phyloP scores from a whole-genome alignment of 1,140 invertebrate species.

The Dendrolimus kikuchii region DNA sequence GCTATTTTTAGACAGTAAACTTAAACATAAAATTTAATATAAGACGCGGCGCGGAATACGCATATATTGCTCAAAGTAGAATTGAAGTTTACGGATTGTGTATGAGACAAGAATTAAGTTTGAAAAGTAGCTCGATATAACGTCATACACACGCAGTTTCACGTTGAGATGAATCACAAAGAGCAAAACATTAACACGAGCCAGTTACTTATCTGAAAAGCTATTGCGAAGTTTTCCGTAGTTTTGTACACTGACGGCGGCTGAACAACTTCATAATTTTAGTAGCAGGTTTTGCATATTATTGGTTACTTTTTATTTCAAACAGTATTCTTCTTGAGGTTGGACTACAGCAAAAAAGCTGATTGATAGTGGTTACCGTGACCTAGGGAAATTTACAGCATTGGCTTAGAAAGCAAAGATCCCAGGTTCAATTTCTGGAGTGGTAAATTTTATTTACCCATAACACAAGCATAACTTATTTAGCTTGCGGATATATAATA shows the following conservation, averaged over 20 bases:
- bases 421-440: too few relatives aligned
- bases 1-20: not conserved
- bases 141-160: conserved; percentile 35
- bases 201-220: conserved; percentile 60
- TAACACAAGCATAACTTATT: too few relatives aligned
- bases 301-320: too few relatives aligned
- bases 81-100: conserved; percentile 51
- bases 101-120: conserved; percentile 58
- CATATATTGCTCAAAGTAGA: conserved; percentile 33
- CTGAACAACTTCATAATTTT: conserved; percentile 33
- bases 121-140: conserved; percentile 53
- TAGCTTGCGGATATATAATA: too few relatives aligned
- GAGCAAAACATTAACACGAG: conserved; percentile 59
- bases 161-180: conserved; percentile 45
- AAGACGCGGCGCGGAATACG: conserved; percentile 22
- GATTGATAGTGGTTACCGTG: too few relatives aligned
- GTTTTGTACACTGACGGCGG: conserved; percentile 43
- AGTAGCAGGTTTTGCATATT: not conserved
- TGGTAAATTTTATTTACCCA: too few relatives aligned
- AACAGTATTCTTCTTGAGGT: too few relatives aligned
- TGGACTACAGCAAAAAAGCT: too few relatives aligned
- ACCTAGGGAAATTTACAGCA: too few relatives aligned
- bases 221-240: conserved; percentile 50
- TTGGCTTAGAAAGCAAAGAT: too few relatives aligned
- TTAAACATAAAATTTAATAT: conserved; percentile 30